These are phyloP conservation scores for Halcyon senegalensis DNA, from an alignment of 2,113 vertebrate genomes.

Conservation along the genomic window DNA sequence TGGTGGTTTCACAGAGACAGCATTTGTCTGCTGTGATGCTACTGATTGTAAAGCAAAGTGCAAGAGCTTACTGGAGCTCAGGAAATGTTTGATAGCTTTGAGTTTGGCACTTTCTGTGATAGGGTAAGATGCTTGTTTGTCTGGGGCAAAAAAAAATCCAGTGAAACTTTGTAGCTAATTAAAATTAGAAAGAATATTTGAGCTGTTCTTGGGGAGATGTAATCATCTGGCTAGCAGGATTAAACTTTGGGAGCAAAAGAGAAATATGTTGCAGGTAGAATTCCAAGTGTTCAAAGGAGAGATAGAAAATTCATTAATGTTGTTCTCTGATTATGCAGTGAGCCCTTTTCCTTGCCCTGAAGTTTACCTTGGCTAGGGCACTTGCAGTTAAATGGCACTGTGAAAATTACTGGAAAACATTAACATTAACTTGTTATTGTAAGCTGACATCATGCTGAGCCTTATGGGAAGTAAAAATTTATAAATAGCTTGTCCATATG, in stretches of 20 bases:
- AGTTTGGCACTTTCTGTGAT: background rate
- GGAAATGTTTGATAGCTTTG: conserved; percentile 2
- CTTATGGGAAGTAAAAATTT: conserved; percentile 75
- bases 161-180: conserved; percentile 22
- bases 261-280: conserved; percentile 19
- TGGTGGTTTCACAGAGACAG: background rate
- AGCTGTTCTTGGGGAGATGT: background rate
- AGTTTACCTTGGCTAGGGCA: conserved; percentile 76
- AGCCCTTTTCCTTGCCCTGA: conserved; percentile 68
- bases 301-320: conserved; percentile 66
- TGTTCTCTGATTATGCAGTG: conserved; percentile 71
- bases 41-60: background rate
- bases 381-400: conserved; percentile 74
- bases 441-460: conserved; percentile 74
- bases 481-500: conserved; percentile 79
- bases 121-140: conserved; percentile 10
- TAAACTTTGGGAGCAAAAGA: conserved; percentile 13
- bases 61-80: background rate
- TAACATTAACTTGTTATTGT: conserved; percentile 81
- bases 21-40: background rate
- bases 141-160: background rate
- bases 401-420: conserved; percentile 83
- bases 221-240: background rate
- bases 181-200: conserved; percentile 38
- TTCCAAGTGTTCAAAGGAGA: conserved; percentile 67